phyloP scores from a whole-genome alignment of 2,113 vertebrate genomes.

The Oreochromis aureus region DNA sequence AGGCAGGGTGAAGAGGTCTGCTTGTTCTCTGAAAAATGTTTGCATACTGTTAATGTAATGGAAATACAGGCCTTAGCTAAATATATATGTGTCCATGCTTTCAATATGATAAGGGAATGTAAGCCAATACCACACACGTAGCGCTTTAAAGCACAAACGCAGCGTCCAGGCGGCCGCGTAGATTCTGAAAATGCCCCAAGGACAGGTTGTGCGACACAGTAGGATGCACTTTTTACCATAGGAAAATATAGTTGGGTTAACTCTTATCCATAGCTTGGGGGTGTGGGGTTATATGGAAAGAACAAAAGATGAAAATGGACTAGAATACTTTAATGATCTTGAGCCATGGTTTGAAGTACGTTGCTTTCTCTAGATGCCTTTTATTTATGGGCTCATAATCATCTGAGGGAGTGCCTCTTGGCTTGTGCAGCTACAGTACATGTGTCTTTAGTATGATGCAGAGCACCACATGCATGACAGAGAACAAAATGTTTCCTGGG shows the following conservation, averaged over 20 bases:
- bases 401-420: neutral
- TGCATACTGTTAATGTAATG: slow-evolving; percentile 20
- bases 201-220: neutral
- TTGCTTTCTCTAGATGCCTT: neutral
- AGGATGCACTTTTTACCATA: neutral
- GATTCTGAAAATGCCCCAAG: neutral
- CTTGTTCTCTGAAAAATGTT: slow-evolving; percentile 29
- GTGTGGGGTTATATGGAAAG: neutral
- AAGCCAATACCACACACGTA: slow-evolving; percentile 15
- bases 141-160: neutral
- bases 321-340: neutral
- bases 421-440: neutral
- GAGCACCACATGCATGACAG: neutral
- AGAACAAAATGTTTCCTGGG: neutral
- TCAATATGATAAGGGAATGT: slow-evolving; percentile 42
- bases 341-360: neutral
- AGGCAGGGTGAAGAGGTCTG: slow-evolving; percentile 4
- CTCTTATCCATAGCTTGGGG: neutral
- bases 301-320: neutral
- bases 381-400: slow-evolving; percentile 4
- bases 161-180: neutral
- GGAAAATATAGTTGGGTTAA: neutral
- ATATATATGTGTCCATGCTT: slow-evolving; percentile 26
- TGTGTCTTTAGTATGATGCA: neutral
- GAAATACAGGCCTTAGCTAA: slow-evolving; percentile 16